These are phyloP conservation scores for Epizoanthus ramosus DNA, from an alignment of 92 coral and sea anemone species.

Conservation along the genomic window DNA sequence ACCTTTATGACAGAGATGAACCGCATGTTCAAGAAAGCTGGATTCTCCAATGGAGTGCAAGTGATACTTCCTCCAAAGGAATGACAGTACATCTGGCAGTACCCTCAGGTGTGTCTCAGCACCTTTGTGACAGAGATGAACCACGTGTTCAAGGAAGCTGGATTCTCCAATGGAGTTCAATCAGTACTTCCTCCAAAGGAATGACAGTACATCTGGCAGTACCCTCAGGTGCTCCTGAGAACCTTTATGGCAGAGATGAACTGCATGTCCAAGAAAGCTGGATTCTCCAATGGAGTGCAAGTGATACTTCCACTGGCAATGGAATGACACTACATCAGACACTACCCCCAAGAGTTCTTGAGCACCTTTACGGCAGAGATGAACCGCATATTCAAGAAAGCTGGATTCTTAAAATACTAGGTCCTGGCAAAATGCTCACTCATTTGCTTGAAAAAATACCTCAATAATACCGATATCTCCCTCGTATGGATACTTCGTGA, in stretches of 20 bases:
- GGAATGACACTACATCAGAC: no score
- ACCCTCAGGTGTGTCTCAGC: constrained; percentile 64
- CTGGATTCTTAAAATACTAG: neutral
- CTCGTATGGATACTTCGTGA: no score
- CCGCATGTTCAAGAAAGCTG: constrained; percentile 62
- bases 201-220: no score
- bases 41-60: neutral
- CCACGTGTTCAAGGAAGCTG: constrained; percentile 61
- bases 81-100: no score
- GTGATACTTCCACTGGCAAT: neutral
- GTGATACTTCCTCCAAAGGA: neutral
- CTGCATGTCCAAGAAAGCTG: constrained; percentile 61
- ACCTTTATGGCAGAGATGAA: constrained; percentile 90
- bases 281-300: neutral
- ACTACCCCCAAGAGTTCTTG: constrained; percentile 47
- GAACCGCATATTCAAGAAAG: constrained; percentile 71
- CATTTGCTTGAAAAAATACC: no score
- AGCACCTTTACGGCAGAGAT: constrained; percentile 90
- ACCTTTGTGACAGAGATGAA: constrained; percentile 90
- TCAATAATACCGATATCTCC: no score
- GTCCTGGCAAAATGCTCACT: no score
- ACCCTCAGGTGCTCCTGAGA: constrained; percentile 65
- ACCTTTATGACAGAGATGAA: constrained; percentile 90
- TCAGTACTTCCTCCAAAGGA: neutral
- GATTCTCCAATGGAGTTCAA: neutral